Percentiles rank a stretch among this genome's conserved stretches.
phyloP scores from a whole-genome alignment of 2,113 vertebrate species.

The Nothocercus nigrocapillus region DNA sequence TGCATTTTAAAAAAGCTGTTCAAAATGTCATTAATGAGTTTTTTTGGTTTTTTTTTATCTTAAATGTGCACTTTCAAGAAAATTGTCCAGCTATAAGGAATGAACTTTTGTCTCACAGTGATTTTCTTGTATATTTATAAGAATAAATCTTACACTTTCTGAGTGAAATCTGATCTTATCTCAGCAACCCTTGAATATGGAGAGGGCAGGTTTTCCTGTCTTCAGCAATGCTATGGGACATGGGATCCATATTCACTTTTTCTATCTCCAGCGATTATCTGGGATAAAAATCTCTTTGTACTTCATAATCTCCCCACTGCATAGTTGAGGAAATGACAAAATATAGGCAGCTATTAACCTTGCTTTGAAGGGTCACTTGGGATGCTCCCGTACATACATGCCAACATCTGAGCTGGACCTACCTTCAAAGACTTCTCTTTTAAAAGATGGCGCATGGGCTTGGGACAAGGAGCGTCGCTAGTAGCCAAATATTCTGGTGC shows the following conservation, averaged over 20 bases:
- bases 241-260: conserved; percentile 73
- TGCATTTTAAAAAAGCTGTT: not conserved
- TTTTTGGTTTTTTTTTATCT: not conserved
- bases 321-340: conserved; percentile 67
- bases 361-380: conserved; percentile 73
- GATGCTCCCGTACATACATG: conserved; percentile 74
- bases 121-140: not conserved
- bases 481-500: not conserved
- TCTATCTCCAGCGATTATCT: conserved; percentile 72
- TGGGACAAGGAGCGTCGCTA: not conserved
- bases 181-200: conserved; percentile 6
- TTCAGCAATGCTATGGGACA: conserved; percentile 77
- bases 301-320: conserved; percentile 14
- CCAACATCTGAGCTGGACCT: not conserved
- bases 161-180: not conserved
- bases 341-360: conserved; percentile 65
- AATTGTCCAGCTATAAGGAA: not conserved
- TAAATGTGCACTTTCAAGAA: not conserved
- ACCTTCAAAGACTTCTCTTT: not conserved
- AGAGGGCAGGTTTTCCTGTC: conserved; percentile 48
- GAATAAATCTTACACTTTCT: not conserved
- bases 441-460: not conserved
- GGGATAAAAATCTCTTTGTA: conserved; percentile 72
- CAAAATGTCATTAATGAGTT: not conserved
- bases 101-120: not conserved